A percentile compares a stretch with the other conserved stretches of the same genome.
Conservation (phyloP, 2,888 invertebrate species). For the Lasioglossum calceatum region DNA sequence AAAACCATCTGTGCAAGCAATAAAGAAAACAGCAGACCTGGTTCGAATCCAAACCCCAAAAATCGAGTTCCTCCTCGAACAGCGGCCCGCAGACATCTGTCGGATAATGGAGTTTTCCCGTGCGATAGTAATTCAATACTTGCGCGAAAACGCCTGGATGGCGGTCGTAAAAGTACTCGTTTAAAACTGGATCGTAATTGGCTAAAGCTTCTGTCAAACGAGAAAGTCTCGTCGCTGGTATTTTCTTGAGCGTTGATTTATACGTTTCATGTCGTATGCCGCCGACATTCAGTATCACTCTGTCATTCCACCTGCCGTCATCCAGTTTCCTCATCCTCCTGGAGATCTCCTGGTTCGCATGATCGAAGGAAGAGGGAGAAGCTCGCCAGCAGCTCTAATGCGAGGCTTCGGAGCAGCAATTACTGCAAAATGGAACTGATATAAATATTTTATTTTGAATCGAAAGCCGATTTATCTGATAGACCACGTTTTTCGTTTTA, state of each 20-base stretch:
- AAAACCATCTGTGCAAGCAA: background rate
- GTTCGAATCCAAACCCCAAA: constrained; percentile 99
- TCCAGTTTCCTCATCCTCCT: constrained; percentile 86
- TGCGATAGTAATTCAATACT: constrained; percentile 98
- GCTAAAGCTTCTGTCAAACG: constrained; percentile 97
- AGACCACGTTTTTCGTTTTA: too few species aligned
- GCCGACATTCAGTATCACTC: constrained; percentile 97
- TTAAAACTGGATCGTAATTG: constrained; percentile 99
- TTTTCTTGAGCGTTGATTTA: constrained; percentile 98
- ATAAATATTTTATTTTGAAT: background rate
- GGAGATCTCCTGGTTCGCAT: constrained; percentile 21
- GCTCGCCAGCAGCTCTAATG: background rate
- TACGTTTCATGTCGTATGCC: constrained; percentile 99
- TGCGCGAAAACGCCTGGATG: constrained; percentile 99
- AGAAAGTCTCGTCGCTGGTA: constrained; percentile 97
- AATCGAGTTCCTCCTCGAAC: constrained; percentile 99
- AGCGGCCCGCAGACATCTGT: constrained; percentile 99
- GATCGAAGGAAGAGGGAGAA: background rate
- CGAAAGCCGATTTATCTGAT: too few species aligned
- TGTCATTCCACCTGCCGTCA: constrained; percentile 62
- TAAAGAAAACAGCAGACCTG: constrained; percentile 88
- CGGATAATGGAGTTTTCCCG: constrained; percentile 99
- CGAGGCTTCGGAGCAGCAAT: background rate
- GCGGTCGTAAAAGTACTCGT: constrained; percentile 99
- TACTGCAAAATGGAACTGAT: background rate